Percentiles rank a stretch among this genome's conserved stretches.
These are phyloP conservation scores for Lepisosteus osseus DNA, from an alignment of 2,113 vertebrate genomes.

Conservation along the genomic window DNA sequence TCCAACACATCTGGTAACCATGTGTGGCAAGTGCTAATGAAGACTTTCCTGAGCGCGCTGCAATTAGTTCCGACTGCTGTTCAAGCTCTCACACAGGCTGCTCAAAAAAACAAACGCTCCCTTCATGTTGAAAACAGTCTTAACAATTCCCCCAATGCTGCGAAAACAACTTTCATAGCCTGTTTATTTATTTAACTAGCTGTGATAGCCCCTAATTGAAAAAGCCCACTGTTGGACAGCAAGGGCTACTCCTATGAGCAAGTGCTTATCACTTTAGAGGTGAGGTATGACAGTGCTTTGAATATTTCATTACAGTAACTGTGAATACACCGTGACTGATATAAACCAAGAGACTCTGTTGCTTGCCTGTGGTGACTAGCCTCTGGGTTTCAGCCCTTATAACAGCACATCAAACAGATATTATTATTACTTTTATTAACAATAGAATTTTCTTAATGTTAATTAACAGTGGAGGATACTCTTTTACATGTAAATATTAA, in stretches of 20 bases:
- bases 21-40: constrained; percentile 93
- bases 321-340: too few species aligned
- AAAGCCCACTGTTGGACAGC: not conserved
- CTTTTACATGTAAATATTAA: too few species aligned
- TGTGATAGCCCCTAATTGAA: constrained; percentile 3
- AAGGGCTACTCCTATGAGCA: not conserved
- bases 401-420: too few species aligned
- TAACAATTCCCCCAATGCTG: constrained; percentile 21
- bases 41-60: constrained; percentile 88
- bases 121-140: constrained; percentile 17
- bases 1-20: constrained; percentile 92
- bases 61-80: constrained; percentile 85
- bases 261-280: not conserved
- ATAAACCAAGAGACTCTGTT: too few species aligned
- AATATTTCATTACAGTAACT: not conserved
- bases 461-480: too few species aligned
- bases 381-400: too few species aligned
- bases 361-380: too few species aligned
- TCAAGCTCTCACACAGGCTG: constrained; percentile 59
- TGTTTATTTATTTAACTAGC: constrained; percentile 23
- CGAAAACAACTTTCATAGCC: constrained; percentile 7
- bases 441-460: too few species aligned
- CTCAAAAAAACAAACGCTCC: constrained; percentile 42
- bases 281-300: not conserved
- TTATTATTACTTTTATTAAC: too few species aligned